These are phyloP conservation scores for Coelinius sp. DNA, from an alignment of 2,888 invertebrate species.

Conservation along the genomic window DNA sequence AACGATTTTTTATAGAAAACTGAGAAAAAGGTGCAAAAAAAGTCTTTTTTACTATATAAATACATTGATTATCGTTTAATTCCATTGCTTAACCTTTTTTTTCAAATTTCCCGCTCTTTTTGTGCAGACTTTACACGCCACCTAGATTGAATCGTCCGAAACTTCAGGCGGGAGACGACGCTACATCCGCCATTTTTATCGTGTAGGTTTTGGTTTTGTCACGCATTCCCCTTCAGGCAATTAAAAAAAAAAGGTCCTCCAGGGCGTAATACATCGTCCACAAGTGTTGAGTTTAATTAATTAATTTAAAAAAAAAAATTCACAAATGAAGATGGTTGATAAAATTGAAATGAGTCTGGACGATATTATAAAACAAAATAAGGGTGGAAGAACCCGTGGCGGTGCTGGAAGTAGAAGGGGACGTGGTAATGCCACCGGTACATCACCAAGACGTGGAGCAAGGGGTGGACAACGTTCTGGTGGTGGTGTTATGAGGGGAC, in stretches of 20 bases:
- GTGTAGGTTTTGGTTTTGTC: too few species aligned
- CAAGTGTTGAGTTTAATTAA: neutral
- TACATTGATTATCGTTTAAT: too few species aligned
- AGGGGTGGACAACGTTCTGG: conserved; percentile 70
- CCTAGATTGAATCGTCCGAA: too few species aligned
- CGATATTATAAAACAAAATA: conserved; percentile 93
- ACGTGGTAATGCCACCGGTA: conserved; percentile 72
- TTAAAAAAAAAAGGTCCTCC: neutral
- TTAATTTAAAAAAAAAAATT: conserved; percentile 17
- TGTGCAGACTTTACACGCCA: too few species aligned
- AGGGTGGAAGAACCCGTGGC: conserved; percentile 77
- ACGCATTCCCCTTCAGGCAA: too few species aligned
- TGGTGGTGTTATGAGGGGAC: conserved; percentile 78
- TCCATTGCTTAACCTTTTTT: too few species aligned
- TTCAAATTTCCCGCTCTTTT: too few species aligned
- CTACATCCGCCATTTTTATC: too few species aligned
- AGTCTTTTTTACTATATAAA: too few species aligned
- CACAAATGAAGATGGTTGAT: conserved; percentile 82
- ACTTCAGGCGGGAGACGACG: too few species aligned
- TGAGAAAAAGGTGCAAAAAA: too few species aligned
- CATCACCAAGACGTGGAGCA: conserved; percentile 71
- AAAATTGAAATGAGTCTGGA: conserved; percentile 98
- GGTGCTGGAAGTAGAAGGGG: conserved; percentile 74
- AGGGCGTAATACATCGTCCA: neutral
- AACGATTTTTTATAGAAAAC: too few species aligned